A percentile compares a stretch with the other conserved stretches of the same genome.
phyloP scores from a whole-genome alignment of 2,113 vertebrate genomes.

The Oreochromis niloticus region DNA sequence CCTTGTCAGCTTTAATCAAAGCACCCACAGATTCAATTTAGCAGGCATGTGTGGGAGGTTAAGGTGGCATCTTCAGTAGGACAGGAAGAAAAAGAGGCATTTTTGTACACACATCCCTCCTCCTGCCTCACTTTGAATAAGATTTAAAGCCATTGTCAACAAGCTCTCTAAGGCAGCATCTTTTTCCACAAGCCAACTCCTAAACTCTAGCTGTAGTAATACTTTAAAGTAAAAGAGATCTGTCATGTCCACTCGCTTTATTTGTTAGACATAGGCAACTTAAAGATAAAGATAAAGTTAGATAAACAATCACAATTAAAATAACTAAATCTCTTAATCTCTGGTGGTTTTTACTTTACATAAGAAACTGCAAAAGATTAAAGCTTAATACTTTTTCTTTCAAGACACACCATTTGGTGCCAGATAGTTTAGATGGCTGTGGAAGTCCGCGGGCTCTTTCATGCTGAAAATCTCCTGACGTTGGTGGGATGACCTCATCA shows the following conservation, averaged over 20 bases:
- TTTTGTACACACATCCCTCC: conserved; percentile 23
- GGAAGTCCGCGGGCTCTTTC: conserved; percentile 6
- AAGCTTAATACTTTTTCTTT: conserved; percentile 20
- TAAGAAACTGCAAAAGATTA: not conserved
- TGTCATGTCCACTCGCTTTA: conserved; percentile 13
- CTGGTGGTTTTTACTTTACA: not conserved
- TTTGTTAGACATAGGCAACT: not conserved
- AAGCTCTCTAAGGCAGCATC: not conserved
- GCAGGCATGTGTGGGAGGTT: conserved; percentile 53
- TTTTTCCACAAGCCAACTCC: not conserved
- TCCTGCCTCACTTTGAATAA: conserved; percentile 2
- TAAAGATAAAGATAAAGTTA: not conserved
- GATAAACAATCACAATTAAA: conserved; percentile 20
- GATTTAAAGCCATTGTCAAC: conserved; percentile 31
- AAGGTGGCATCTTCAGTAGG: conserved; percentile 50
- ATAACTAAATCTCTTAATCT: conserved; percentile 25
- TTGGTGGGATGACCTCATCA: not conserved
- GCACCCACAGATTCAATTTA: conserved; percentile 66
- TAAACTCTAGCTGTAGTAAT: not conserved
- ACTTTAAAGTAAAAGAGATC: not conserved
- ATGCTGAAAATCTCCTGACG: conserved; percentile 18
- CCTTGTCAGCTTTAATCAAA: conserved; percentile 74
- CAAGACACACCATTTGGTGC: not conserved
- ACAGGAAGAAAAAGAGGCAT: conserved; percentile 28
- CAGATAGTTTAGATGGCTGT: not conserved